A percentile compares a stretch with the other conserved stretches of the same genome.
Evolutionary conservation across 2,113 vertebrate species (phyloP).

Genomic region (Coturnix japonica): DNA sequence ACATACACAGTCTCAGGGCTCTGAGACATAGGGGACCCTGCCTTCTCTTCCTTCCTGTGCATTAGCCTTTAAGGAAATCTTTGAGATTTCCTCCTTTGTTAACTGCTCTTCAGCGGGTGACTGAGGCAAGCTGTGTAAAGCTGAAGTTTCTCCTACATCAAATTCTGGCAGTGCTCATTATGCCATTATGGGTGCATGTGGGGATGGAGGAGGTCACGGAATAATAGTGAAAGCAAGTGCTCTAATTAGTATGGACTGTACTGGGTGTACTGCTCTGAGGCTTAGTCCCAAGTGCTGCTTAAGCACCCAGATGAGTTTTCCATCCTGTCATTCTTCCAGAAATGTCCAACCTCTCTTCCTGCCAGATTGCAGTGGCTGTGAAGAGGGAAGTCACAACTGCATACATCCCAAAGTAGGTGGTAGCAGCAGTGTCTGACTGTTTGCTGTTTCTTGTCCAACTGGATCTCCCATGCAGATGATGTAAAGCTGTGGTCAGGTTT

Average conservation of each 20-base stretch:
- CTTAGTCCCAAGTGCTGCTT: background rate
- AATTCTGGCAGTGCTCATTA: background rate
- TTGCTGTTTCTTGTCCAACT: background rate
- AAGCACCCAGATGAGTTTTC: background rate
- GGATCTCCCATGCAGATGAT: background rate
- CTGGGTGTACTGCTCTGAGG: background rate
- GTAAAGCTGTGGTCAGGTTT: background rate
- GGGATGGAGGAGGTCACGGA: background rate
- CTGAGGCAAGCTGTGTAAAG: background rate
- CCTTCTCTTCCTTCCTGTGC: background rate
- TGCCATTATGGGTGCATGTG: background rate
- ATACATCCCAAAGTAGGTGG: background rate
- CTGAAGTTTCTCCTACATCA: background rate
- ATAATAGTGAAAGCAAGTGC: background rate
- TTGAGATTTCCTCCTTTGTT: background rate
- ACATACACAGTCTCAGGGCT: background rate
- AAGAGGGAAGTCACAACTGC: background rate
- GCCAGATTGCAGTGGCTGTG: background rate
- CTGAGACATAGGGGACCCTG: background rate
- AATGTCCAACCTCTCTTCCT: slow-evolving; percentile 20
- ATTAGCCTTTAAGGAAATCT: background rate
- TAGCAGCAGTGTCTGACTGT: background rate
- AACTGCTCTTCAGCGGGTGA: background rate
- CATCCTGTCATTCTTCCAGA: background rate
- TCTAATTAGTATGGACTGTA: background rate